A percentile compares a stretch with the other conserved stretches of the same genome.
Conservation (phyloP, 2,888 invertebrate species). For the Acronicta alni region DNA sequence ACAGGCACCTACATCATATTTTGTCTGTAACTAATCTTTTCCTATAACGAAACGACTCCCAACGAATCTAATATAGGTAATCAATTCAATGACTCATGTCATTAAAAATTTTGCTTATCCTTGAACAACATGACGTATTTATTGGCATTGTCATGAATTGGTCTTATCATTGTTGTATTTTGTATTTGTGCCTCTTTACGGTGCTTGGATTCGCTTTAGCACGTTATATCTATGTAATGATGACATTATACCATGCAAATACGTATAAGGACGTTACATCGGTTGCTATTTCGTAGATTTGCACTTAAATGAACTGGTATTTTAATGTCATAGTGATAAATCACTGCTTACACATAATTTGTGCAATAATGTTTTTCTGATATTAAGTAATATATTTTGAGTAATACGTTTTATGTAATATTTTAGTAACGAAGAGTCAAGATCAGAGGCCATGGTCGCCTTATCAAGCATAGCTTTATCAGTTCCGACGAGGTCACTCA, state of each 20-base stretch:
- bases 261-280: background rate
- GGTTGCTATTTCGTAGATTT: background rate
- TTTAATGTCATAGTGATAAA: background rate
- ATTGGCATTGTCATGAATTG: background rate
- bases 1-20: no score
- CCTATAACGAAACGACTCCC: no score
- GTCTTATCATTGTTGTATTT: background rate
- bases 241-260: background rate
- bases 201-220: background rate
- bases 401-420: no score
- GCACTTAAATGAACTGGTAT: background rate
- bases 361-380: no score
- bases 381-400: no score
- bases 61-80: no score
- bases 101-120: background rate
- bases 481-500: background rate
- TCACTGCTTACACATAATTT: no score
- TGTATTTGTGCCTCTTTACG: background rate
- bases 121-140: background rate
- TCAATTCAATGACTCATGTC: no score
- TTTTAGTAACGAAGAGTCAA: conserved; percentile 7
- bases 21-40: no score
- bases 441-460: conserved; percentile 19
- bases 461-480: conserved; percentile 14
- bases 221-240: background rate